These are phyloP conservation scores for Morpho deidamia DNA, from an alignment of 2,888 invertebrate genomes.

Conservation along the genomic window DNA sequence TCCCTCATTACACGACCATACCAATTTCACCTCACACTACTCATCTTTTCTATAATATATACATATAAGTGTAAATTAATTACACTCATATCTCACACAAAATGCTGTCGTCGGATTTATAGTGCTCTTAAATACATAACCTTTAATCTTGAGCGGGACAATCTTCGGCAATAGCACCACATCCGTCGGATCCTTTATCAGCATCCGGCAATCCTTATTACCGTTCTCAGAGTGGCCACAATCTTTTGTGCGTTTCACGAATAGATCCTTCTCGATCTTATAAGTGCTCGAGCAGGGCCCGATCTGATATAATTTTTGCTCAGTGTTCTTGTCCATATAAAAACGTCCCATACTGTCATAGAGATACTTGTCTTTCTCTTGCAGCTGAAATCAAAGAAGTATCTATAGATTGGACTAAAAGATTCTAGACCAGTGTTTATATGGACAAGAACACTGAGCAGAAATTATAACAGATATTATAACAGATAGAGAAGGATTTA, in stretches of 20 bases:
- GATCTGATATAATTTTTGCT: constrained; percentile 45
- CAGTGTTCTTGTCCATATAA: neutral
- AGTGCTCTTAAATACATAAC: constrained; percentile 12
- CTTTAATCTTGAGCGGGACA: constrained; percentile 37
- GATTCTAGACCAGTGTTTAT: constrained; percentile 32
- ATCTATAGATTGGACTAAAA: no score
- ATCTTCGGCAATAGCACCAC: constrained; percentile 36
- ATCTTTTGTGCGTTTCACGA: constrained; percentile 37
- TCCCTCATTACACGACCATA: no score
- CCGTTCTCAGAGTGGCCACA: constrained; percentile 43
- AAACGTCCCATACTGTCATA: constrained; percentile 52
- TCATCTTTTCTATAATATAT: no score
- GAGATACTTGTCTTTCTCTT: constrained; percentile 36
- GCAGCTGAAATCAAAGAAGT: constrained; percentile 25
- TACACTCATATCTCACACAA: no score
- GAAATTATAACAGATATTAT: constrained; percentile 49
- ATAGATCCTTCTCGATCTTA: constrained; percentile 34
- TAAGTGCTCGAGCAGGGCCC: constrained; percentile 49
- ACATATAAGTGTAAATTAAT: no score
- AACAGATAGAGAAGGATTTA: constrained; percentile 35
- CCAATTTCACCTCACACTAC: no score
- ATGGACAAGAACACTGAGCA: constrained; percentile 14
- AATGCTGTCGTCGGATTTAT: neutral
- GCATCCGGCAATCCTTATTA: constrained; percentile 35
- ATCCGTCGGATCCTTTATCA: constrained; percentile 33